Evolutionary conservation across 2,797 vertebrate genomes (phyloP), one percentile per base, ranked within the genome.

Genomic region (Micrastur ruficollis): DNA sequence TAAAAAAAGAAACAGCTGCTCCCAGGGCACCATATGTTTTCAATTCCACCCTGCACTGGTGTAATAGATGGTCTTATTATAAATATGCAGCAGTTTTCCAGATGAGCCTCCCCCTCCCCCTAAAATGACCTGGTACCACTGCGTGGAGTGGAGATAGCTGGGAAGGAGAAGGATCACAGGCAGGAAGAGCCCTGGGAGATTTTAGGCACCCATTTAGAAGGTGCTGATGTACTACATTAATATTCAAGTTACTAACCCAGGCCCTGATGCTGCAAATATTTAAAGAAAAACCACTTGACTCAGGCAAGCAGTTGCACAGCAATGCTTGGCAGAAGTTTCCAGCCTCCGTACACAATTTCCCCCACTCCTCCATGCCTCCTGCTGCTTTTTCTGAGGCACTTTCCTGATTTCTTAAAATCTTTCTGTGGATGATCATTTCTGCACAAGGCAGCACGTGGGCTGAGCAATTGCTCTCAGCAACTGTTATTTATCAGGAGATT

Each of bases 11-110:
- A 97, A 84, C 89, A 96, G 91, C 92, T 55, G 22, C 75, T 88
- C 96, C 95, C 88, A 94, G 95, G 97, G 88, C 91, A 96, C 94
- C 97, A 96, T 98, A 96, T 98, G 97, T 97, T 98, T 98, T 94
- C 94, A 96, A 98, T 96, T 97, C 84, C 83, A 86, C 81, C 94
- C 96, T 86, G 95, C 63, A 74, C 89, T 90, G 78, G 74, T 93
- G 59, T 86, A 93, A 94, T 95, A 94, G 91, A 88, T 40, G 58
- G 91, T 93, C 94, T 93, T 95, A 79, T 94, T 95, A 92, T 94
- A 97, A 94, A 91, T 91, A 95, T 66, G 46, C 85, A 93, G 80
- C 70, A 68, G 70, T 70, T 93, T 86, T 95, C 94, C 91, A 91
- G 78, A 93, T 93, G 73, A 93, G 46, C 21, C 36, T 95, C 46